phyloP scores from a whole-genome alignment of 1,140 invertebrate species.

The Philopotamus ludificatus region DNA sequence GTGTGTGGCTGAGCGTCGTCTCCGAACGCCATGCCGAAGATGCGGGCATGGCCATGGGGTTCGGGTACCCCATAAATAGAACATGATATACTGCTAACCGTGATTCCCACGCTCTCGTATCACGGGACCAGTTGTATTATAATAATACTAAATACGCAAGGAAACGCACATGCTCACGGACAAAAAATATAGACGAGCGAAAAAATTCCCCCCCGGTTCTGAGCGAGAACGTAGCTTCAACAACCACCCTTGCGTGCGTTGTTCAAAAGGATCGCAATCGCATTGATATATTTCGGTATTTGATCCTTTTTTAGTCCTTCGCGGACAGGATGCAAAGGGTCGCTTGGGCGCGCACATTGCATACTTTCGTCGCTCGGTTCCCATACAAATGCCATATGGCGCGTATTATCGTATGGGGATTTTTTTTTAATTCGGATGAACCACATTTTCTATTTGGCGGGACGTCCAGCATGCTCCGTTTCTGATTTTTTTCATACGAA shows the following conservation, averaged over 20 bases:
- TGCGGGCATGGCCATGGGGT: too few relatives aligned
- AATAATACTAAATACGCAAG: constrained; percentile 35
- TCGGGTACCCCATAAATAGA: background rate
- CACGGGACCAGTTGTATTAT: constrained; percentile 36
- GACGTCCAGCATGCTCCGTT: constrained; percentile 32
- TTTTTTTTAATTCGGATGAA: constrained; percentile 21
- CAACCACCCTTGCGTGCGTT: background rate
- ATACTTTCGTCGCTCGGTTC: constrained; percentile 29
- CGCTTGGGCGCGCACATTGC: constrained; percentile 24
- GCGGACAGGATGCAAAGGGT: constrained; percentile 23
- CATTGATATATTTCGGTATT: background rate
- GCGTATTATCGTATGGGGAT: constrained; percentile 27
- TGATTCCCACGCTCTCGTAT: constrained; percentile 36
- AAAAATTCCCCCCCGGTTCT: background rate
- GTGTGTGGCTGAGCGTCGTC: too few relatives aligned
- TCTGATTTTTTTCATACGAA: background rate
- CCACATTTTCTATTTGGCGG: constrained; percentile 31
- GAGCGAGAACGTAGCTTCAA: background rate
- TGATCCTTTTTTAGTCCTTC: background rate
- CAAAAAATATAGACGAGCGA: constrained; percentile 20
- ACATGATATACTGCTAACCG: constrained; percentile 26
- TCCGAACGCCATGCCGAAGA: too few relatives aligned
- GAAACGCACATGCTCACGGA: constrained; percentile 35
- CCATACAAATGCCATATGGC: constrained; percentile 37
- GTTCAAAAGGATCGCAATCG: background rate